Conservation (phyloP, 1,140 invertebrate species). For the Theocolax elegans region DNA sequence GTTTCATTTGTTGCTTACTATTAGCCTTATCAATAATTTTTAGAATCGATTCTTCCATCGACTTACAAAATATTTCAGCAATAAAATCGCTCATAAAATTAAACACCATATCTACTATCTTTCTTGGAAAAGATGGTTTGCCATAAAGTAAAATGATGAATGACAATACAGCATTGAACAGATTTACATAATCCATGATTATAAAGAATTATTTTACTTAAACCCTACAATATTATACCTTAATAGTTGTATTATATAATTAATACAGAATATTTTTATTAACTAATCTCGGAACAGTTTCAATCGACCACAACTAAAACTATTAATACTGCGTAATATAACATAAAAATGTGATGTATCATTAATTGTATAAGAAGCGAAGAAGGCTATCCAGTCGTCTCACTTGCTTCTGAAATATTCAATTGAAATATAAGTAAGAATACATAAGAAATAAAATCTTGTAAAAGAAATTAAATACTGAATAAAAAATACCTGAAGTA, state of each 20-base stretch:
- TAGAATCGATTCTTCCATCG: constrained; percentile 5
- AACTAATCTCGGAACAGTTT: too few relatives aligned
- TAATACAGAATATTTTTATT: too few relatives aligned
- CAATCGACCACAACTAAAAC: background rate
- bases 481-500: background rate
- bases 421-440: background rate
- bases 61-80: background rate
- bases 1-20: background rate
- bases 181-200: constrained; percentile 19
- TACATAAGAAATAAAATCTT: background rate
- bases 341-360: background rate
- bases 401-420: background rate
- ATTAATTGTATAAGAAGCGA: background rate
- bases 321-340: background rate
- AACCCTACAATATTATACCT: background rate
- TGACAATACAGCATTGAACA: constrained; percentile 19
- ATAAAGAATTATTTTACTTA: background rate
- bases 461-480: background rate
- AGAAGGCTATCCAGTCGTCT: background rate
- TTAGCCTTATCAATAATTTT: constrained; percentile 4
- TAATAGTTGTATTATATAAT: too few relatives aligned
- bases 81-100: constrained; percentile 26
- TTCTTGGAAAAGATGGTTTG: constrained; percentile 18
- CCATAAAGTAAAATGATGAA: constrained; percentile 25
- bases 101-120: constrained; percentile 13